Evolutionary conservation across 2,888 invertebrate species (phyloP), one percentile per base, ranked within the genome.

Genomic region (Eurytoma californica): DNA sequence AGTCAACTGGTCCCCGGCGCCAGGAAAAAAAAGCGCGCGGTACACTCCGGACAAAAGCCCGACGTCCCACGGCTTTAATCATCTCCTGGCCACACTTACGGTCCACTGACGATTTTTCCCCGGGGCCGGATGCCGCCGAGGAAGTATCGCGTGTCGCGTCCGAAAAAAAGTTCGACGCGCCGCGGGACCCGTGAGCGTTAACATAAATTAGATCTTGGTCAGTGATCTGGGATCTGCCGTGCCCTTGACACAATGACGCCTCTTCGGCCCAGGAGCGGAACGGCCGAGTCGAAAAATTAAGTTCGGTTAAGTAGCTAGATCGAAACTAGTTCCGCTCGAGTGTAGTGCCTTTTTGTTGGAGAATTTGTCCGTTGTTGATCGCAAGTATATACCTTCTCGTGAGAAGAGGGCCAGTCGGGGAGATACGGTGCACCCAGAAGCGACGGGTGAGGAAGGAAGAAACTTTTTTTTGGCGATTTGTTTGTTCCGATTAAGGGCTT

Each of bases 191-290:
- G n/a, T n/a, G n/a, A n/a, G 77, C 47, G 80, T 77, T 80, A 80
- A 80, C 80, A 77, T 77, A 77, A 77, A 80, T 80, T 80, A 77
- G 66, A 80, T 77, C 73, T 77, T 51, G 20, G 74, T 72, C 28
- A 65, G 63, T 69, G 77, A 49, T 24, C 7, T 16, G 47, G 58
- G 24, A 58, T 0, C n/a, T n/a, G n/a, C n/a, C 67, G 49, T 9
- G 67, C 77, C 77, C 77, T 77, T 61, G 77, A 53, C 60, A 53
- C 72, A 28, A 20, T 18, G 18, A 5, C 13, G 9, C 28, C 58
- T 72, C 53, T 75, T 79, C 57, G n/a, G 30, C 16, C n/a, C n/a
- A n/a, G n/a, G n/a, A n/a, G n/a, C n/a, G n/a, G n/a, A n/a, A n/a
- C n/a, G n/a, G 55, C 61, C 76, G 47, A 69, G 47, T 60, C 49